A percentile compares a stretch with the other conserved stretches of the same genome.
These are phyloP conservation scores for Ptychochromis oligacanthus DNA, from an alignment of 2,113 vertebrate genomes.

Conservation along the genomic window DNA sequence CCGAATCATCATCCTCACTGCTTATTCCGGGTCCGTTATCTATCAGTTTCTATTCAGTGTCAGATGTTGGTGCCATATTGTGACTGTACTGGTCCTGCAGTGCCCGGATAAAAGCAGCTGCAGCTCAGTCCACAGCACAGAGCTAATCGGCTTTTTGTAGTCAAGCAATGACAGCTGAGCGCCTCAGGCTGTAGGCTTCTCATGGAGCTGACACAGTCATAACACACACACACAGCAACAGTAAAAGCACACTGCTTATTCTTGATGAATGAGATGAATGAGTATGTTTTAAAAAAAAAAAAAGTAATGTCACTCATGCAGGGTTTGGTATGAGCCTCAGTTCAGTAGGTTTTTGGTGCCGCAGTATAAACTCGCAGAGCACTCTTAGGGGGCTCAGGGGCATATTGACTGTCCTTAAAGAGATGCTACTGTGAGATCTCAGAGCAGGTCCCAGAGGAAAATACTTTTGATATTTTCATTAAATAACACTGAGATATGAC, in stretches of 20 bases:
- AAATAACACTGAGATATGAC: neutral
- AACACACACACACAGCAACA: neutral
- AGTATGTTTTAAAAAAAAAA: too few species aligned
- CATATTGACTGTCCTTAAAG: too few species aligned
- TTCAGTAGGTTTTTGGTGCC: too few species aligned
- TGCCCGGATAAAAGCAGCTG: slow-evolving; percentile 7
- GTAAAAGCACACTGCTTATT: neutral
- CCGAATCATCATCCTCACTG: neutral
- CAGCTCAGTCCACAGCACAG: neutral
- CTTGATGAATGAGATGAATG: neutral
- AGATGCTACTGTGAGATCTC: neutral
- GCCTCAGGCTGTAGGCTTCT: slow-evolving; percentile 1
- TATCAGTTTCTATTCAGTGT: neutral
- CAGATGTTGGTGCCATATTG: too few species aligned
- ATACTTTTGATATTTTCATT: neutral
- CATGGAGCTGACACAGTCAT: neutral
- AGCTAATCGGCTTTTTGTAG: slow-evolving; percentile 65
- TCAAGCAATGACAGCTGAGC: slow-evolving; percentile 33
- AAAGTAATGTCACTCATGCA: neutral
- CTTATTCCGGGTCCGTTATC: neutral
- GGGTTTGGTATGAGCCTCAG: neutral
- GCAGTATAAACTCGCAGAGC: too few species aligned
- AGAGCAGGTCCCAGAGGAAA: neutral
- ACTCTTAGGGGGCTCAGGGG: too few species aligned
- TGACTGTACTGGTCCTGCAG: neutral